Evolutionary conservation across 1,140 invertebrate genomes (phyloP), one percentile per base, ranked within the genome.

Genomic region (Meloidogyne exigua): DNA sequence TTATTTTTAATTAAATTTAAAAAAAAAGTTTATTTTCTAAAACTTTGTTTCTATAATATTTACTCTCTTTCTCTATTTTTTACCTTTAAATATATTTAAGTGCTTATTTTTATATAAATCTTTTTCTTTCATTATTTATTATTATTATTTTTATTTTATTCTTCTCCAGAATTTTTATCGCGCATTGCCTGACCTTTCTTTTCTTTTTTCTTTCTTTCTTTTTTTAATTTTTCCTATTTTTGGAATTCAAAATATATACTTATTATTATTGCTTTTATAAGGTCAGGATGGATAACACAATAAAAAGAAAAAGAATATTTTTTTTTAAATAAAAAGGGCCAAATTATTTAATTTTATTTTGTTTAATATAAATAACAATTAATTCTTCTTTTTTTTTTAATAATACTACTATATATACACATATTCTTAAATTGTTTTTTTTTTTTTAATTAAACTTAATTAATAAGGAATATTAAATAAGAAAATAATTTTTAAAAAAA

Each of bases 151-250:
- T n/a, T 7, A n/a, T 57, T 57, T n/a, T 9, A 57, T 57, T 57
- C 49, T 57, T 57, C 49, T 57, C 49, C 18, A 57, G n/a, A 57
- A 57, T n/a, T 57, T 57, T 57, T 57, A 57, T 57, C 49, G 49
- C 49, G 49, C 49, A 57, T 57, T 57, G 18, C n/a, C 42, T 57
- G 18, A 2, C 12, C 13, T n/a, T 12, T 44, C 10, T n/a, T 57
- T n/a, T 57, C 7, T 9, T 57, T 57, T 57, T n/a, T 57, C 21
- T 57, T 18, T 57, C 9, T 57, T n/a, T n/a, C 18, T 44, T 44
- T 44, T 44, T 44, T 2, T 7, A 15, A 15, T 13, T 57, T 57
- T n/a, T n/a, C 18, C 49, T 57, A 57, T 57, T 57, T 57, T 57
- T 57, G 49, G 49, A 57, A 39, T 57, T 57, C 9, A 57, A 57